These are phyloP conservation scores for Sepiola atlantica DNA, from an alignment of 2,888 invertebrate species.

Conservation along the genomic window DNA sequence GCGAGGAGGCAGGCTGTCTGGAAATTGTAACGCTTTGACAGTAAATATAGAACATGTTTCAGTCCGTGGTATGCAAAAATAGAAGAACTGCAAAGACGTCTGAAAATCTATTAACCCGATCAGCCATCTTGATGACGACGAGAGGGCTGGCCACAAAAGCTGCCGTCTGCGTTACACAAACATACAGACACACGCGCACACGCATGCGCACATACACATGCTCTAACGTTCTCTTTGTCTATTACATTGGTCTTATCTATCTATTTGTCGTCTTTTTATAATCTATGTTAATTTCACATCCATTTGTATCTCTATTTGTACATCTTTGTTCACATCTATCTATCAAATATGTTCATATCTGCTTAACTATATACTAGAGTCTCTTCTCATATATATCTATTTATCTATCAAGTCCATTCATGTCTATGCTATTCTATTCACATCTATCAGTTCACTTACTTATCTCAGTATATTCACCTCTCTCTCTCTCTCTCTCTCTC, in stretches of 20 bases:
- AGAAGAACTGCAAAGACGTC: constrained; percentile 8
- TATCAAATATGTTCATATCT: too few relatives aligned
- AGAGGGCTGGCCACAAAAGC: neutral
- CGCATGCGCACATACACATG: neutral
- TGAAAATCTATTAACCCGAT: constrained; percentile 20
- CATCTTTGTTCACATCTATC: too few relatives aligned
- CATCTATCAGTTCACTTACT: neutral
- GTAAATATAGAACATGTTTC: constrained; percentile 9
- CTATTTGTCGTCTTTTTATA: neutral
- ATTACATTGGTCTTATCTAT: neutral
- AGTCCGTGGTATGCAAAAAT: constrained; percentile 12
- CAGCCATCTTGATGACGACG: constrained; percentile 7
- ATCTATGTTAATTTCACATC: neutral
- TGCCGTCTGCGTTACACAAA: neutral
- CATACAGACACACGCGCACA: neutral
- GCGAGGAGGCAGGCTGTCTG: neutral
- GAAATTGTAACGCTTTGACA: constrained; percentile 10
- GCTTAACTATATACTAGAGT: neutral
- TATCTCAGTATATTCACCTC: neutral
- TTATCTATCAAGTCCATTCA: neutral
- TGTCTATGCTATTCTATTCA: neutral
- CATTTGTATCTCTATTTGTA: neutral
- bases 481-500: neutral
- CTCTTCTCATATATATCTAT: neutral
- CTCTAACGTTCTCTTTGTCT: neutral